Evolutionary conservation across 1,140 invertebrate species (phyloP).

Genomic region (Bombus consobrinus): DNA sequence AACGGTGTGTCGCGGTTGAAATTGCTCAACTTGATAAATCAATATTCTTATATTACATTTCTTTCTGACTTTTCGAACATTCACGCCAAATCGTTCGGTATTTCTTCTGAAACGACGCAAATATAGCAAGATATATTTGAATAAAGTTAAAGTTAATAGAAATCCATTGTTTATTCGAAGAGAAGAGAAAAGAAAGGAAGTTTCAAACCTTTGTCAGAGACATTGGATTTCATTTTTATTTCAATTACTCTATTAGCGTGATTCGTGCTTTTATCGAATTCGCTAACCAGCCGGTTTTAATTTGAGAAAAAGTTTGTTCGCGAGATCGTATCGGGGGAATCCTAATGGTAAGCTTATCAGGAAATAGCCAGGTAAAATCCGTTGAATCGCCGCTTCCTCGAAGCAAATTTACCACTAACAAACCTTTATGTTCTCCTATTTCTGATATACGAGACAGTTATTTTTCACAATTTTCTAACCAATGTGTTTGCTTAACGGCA

Average conservation of each 20-base stretch:
- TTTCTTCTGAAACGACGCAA: background rate
- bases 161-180: background rate
- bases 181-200: too few species aligned
- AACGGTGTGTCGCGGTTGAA: background rate
- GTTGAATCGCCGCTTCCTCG: background rate
- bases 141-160: background rate
- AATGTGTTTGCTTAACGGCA: background rate
- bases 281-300: conserved; percentile 27
- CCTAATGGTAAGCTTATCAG: conserved; percentile 13
- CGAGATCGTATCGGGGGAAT: conserved; percentile 34
- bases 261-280: conserved; percentile 23
- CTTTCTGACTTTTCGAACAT: background rate
- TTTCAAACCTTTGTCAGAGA: too few species aligned
- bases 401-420: background rate
- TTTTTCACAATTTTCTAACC: background rate
- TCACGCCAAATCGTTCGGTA: background rate
- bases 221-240: conserved; percentile 15
- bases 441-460: background rate
- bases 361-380: background rate
- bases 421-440: background rate
- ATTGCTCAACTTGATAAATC: background rate
- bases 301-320: conserved; percentile 40
- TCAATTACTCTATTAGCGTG: conserved; percentile 32
- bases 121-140: background rate
- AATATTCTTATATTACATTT: background rate